Base-by-base conservation (phyloP, 30 jellyfish, hydroid and myxozoan species). In the Hydractinia echinata region DNA sequence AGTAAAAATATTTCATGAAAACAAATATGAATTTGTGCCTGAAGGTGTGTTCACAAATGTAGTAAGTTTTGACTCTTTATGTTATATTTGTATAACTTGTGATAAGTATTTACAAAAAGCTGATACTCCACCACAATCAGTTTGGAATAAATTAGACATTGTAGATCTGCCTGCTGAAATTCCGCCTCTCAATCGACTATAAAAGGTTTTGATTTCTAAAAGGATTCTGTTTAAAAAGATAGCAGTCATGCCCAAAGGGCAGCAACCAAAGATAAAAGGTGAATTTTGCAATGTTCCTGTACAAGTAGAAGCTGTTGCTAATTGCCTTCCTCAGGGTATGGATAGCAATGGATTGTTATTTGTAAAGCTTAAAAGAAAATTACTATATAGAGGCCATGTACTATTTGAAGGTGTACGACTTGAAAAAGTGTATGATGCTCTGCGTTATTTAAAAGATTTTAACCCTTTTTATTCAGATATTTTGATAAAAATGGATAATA, bases 191-290 rank as follows among this genome's bases (percentile, higher is more conserved):
- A 62, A 62, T 62, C 73, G 30, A 6, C 73, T 62, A 5, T 39
- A 62, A 62, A 62, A 62, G 5, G 30, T 5, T 5, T 5, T 62
- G 10, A 5, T 62, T 62, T 7, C 10, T 15, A 62, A 62, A 62
- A 6, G 73, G 7, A 62, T 62, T 39, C 30, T 62, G 10, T 62
- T 62, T 62, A 62, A 62, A 62, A 62, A 62, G 49, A 76, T 76
- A 5, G 11, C 16, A 13, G 60, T 77, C 55, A 77, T 77, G 85
- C 85, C 85, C n/a, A 15, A 62, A 62, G 73, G 73, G 4, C 50
- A 62, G 30, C 73, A 10, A 62, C 73, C 73, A 5, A 62, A 62
- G 10, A 62, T 62, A 6, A 62, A 62, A 62, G 73, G 73, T 62
- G 73, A 39, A 15, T 15, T 62, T 62, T 62, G 10, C 30, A 62